Percentiles rank a stretch among this genome's conserved stretches.
Evolutionary conservation across 2,113 vertebrate species (phyloP).

Genomic region (Pongo abelii): DNA sequence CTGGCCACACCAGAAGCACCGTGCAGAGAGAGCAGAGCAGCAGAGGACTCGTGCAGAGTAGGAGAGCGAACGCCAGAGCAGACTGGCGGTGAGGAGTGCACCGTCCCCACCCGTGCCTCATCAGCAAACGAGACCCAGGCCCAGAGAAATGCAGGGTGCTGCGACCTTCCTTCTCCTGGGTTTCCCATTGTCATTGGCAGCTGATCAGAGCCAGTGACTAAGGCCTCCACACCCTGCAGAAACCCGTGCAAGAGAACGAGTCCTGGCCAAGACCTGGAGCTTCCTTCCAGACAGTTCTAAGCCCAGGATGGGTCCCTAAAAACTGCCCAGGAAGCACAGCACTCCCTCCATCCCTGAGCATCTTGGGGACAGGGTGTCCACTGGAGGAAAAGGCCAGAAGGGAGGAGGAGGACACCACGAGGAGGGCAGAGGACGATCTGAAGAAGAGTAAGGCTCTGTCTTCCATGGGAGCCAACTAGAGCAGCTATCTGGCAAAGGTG

Average conservation of each 20-base stretch:
- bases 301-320: neutral
- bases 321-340: neutral
- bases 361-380: neutral
- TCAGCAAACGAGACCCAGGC: fast-evolving
- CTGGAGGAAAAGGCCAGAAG: constrained; percentile 89
- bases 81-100: constrained; percentile 87
- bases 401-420: constrained; percentile 93
- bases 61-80: constrained; percentile 93
- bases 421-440: constrained; percentile 92
- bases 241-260: fast-evolving
- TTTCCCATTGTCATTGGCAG: fast-evolving
- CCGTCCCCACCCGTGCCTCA: neutral
- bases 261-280: neutral
- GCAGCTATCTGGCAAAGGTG: constrained; percentile 95
- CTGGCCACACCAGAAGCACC: constrained; percentile 91
- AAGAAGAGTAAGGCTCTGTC: constrained; percentile 96
- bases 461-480: constrained; percentile 94
- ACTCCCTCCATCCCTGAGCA: neutral
- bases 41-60: constrained; percentile 94
- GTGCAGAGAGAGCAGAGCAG: constrained; percentile 93
- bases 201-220: fast-evolving
- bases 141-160: fast-evolving
- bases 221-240: neutral
- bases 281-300: neutral
- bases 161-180: neutral